Conservation (phyloP, 2,888 invertebrate species). For the Corbicula japonica region DNA sequence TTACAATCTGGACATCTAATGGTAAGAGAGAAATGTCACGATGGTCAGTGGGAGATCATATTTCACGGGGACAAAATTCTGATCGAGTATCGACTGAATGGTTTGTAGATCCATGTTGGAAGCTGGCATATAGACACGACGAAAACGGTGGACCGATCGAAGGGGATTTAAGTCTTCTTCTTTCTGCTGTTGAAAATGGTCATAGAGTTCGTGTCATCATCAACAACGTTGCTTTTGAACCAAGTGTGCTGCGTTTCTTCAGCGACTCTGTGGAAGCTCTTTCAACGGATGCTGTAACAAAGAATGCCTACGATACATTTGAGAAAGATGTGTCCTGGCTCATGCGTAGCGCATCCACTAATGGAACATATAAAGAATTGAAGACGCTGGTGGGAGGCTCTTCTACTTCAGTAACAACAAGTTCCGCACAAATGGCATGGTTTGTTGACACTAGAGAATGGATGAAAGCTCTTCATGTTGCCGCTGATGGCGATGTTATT, state of each 20-base stretch:
- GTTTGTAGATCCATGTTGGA: conserved; percentile 30
- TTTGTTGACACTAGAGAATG: conserved; percentile 30
- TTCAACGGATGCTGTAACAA: conserved; percentile 17
- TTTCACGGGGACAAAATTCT: background rate
- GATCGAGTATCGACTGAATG: conserved; percentile 3
- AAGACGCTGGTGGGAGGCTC: background rate
- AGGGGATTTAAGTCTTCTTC: conserved; percentile 14
- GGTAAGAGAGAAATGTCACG: conserved; percentile 25
- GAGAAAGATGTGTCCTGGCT: conserved; percentile 18
- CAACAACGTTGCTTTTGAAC: conserved; percentile 13
- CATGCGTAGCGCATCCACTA: conserved; percentile 21
- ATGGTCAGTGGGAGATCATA: conserved; percentile 29
- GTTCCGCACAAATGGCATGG: conserved; percentile 18
- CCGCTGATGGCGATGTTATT: too few species aligned
- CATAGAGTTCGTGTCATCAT: conserved; percentile 23
- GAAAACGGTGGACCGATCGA: conserved; percentile 14
- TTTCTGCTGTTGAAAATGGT: conserved; percentile 14
- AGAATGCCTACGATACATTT: conserved; percentile 10
- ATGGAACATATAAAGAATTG: conserved; percentile 12
- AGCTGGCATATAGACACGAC: conserved; percentile 19
- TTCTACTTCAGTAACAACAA: too few species aligned
- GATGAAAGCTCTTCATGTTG: too few species aligned
- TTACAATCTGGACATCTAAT: conserved; percentile 16
- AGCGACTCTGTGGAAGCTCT: conserved; percentile 11
- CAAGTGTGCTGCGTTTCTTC: conserved; percentile 5